These are phyloP conservation scores for Pterostichus niger DNA, from an alignment of 2,888 invertebrate genomes.

Conservation along the genomic window DNA sequence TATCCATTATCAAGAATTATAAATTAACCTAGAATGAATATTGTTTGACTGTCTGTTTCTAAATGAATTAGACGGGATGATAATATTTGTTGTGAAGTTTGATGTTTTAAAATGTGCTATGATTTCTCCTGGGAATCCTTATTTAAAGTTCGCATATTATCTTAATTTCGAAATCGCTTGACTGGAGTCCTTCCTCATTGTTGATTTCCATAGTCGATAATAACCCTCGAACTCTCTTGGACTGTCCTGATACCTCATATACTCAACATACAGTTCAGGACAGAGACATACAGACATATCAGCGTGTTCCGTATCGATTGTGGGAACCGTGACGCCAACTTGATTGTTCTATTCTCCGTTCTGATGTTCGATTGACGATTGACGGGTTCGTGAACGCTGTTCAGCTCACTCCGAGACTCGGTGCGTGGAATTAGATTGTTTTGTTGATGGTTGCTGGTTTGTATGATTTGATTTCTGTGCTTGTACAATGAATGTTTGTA, in stretches of 20 bases:
- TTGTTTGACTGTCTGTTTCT: too few species aligned
- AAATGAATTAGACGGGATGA: too few species aligned
- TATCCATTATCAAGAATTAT: too few species aligned
- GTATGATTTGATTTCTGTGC: constrained; percentile 11
- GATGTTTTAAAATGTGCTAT: too few species aligned
- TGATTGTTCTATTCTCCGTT: constrained; percentile 54
- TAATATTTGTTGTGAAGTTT: too few species aligned
- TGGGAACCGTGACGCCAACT: constrained; percentile 28
- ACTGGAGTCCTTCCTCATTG: background rate
- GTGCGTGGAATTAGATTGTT: constrained; percentile 29
- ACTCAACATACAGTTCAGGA: background rate
- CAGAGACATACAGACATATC: constrained; percentile 17
- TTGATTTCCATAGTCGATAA: constrained; percentile 47
- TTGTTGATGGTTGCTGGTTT: constrained; percentile 16
- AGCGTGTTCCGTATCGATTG: constrained; percentile 43
- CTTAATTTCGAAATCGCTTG: too few species aligned
- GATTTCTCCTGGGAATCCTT: too few species aligned
- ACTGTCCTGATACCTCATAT: background rate
- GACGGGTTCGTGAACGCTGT: constrained; percentile 47
- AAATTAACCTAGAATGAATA: too few species aligned
- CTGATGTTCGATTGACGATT: constrained; percentile 49
- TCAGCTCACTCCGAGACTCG: background rate
- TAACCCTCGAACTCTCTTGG: background rate
- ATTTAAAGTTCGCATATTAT: too few species aligned
- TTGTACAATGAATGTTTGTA: background rate